These are phyloP conservation scores for Poeciliopsis presidionis DNA, from an alignment of 2,797 vertebrate genomes.

Conservation along the genomic window DNA sequence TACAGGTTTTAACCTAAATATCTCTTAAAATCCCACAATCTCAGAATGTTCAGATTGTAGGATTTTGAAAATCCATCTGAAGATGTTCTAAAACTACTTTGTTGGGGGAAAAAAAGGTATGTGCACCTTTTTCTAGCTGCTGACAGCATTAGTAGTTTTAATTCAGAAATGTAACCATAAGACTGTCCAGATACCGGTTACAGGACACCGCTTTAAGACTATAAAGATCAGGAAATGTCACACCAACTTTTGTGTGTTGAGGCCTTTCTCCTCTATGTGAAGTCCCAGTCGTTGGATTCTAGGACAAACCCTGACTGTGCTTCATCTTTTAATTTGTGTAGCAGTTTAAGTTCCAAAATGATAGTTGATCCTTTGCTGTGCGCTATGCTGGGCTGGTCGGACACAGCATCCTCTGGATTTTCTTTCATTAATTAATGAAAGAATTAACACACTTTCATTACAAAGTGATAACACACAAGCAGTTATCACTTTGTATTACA, in stretches of 20 bases:
- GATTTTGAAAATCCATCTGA: background rate
- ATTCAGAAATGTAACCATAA: background rate
- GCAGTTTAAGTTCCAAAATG: background rate
- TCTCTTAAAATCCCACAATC: background rate
- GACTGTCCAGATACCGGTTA: background rate
- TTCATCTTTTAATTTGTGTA: background rate
- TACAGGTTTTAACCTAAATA: background rate
- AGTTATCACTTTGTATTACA: constrained; percentile 30
- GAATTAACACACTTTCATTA: constrained; percentile 31
- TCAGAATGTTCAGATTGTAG: background rate
- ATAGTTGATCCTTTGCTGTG: background rate
- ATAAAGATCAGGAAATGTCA: background rate
- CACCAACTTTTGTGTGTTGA: background rate
- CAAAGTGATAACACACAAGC: constrained; percentile 16
- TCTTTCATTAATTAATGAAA: constrained; percentile 2
- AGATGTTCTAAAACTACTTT: background rate
- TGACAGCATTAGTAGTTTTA: background rate
- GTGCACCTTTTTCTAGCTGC: background rate
- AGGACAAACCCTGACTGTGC: background rate
- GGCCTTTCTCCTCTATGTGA: background rate
- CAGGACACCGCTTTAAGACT: background rate
- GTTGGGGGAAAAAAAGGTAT: background rate
- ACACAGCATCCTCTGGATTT: constrained; percentile 17
- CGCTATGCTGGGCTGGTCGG: constrained; percentile 3
- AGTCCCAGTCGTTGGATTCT: background rate